A percentile compares a stretch with the other conserved stretches of the same genome.
These are phyloP conservation scores for Piscicola geometra DNA, from an alignment of 2,888 invertebrate genomes.

Conservation along the genomic window DNA sequence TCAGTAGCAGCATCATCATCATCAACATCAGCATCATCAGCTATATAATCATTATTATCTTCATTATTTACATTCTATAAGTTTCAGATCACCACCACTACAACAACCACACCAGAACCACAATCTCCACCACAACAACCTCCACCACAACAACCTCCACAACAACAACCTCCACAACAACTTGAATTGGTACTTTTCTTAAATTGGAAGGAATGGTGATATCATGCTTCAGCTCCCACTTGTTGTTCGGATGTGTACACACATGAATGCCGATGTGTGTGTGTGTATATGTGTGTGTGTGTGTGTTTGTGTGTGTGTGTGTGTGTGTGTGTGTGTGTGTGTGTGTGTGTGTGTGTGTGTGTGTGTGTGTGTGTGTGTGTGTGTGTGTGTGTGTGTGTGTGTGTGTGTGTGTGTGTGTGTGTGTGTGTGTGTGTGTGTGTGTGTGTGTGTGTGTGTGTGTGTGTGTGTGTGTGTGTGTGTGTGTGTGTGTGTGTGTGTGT, in stretches of 20 bases:
- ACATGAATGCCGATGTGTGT: conserved; percentile 2
- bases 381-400: conserved; percentile 12
- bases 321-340: conserved; percentile 26
- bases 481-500: conserved; percentile 13
- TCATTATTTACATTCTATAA: conserved; percentile 14
- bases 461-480: conserved; percentile 14
- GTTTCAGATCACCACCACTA: conserved; percentile 27
- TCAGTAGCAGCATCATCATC: conserved; percentile 6
- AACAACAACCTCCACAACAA: background rate
- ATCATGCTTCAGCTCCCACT: background rate
- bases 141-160: background rate
- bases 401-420: conserved; percentile 18
- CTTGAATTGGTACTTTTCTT: background rate
- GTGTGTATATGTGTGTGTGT: conserved; percentile 25
- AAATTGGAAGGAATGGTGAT: conserved; percentile 2
- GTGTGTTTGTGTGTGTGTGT: conserved; percentile 11
- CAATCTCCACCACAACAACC: too few species aligned
- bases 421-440: conserved; percentile 5
- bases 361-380: conserved; percentile 8
- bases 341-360: conserved; percentile 22
- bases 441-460: conserved; percentile 12
- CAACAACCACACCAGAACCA: background rate
- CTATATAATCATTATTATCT: conserved; percentile 6
- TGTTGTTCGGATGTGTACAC: background rate
- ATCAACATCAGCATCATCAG: conserved; percentile 2